A percentile compares a stretch with the other conserved stretches of the same genome.
Conservation (phyloP, 2,113 vertebrate genomes). For the Butastur rufipennis region DNA sequence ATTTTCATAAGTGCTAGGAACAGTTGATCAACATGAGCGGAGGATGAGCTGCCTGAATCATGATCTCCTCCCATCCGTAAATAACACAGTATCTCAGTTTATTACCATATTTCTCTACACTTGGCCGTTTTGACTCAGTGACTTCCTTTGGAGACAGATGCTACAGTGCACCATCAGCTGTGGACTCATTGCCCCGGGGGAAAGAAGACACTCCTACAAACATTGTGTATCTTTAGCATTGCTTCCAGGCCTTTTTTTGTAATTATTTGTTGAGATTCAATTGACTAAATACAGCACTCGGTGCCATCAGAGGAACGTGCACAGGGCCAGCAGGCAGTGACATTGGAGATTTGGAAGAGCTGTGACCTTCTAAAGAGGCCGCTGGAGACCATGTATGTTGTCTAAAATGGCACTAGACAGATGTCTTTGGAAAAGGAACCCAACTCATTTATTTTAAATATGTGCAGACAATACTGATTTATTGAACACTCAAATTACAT, state of each 20-base stretch:
- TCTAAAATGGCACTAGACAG: not conserved
- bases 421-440: not conserved
- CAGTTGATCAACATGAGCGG: not conserved
- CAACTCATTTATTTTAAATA: not conserved
- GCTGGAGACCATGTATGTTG: not conserved
- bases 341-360: not conserved
- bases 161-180: not conserved
- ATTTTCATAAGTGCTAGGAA: not conserved
- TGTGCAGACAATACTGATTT: not conserved
- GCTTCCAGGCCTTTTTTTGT: not conserved
- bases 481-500: not conserved
- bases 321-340: not conserved
- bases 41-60: not conserved
- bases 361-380: not conserved
- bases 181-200: not conserved
- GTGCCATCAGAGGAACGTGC: not conserved
- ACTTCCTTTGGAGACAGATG: not conserved
- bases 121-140: not conserved
- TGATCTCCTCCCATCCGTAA: not conserved
- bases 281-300: not conserved
- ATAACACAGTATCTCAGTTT: not conserved
- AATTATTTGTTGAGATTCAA: not conserved
- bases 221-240: not conserved
- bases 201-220: not conserved
- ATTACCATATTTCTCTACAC: not conserved